phyloP scores from a whole-genome alignment of 2,888 invertebrate species.

The Rhingia rostrata region DNA sequence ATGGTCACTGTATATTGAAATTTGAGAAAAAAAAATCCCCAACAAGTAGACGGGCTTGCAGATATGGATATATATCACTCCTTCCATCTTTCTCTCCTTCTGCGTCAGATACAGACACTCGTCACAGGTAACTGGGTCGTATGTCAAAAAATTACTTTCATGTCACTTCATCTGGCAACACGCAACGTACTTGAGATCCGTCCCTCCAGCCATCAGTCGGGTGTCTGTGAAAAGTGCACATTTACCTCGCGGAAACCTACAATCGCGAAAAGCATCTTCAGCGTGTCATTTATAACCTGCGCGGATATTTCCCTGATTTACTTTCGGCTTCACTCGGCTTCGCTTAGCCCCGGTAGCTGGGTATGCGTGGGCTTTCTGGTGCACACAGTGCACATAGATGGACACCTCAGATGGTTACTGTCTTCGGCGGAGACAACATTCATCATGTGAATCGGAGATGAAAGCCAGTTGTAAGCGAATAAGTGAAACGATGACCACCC shows the following conservation, averaged over 20 bases:
- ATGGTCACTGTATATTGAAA: conserved; percentile 33
- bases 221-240: conserved; percentile 24
- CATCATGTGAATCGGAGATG: conserved; percentile 69
- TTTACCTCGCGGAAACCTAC: conserved; percentile 56
- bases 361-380: conserved; percentile 64
- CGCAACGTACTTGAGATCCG: conserved; percentile 50
- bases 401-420: conserved; percentile 62
- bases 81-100: conserved; percentile 14
- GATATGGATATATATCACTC: neutral
- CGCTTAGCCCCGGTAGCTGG: conserved; percentile 35
- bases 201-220: conserved; percentile 9
- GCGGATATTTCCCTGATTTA: conserved; percentile 56
- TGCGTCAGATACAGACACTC: conserved; percentile 29
- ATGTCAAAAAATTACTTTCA: conserved; percentile 47
- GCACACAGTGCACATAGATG: conserved; percentile 49
- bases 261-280: conserved; percentile 62
- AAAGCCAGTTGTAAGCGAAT: conserved; percentile 59
- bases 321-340: conserved; percentile 54
- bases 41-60: conserved; percentile 29
- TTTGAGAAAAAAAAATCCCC: conserved; percentile 52
- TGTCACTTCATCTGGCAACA: conserved; percentile 40
- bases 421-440: conserved; percentile 55
- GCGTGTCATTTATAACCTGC: conserved; percentile 54
- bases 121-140: conserved; percentile 59
- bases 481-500: conserved; percentile 70